Evolutionary conservation across 2,888 invertebrate genomes (phyloP).

Genomic region (Dryobotodes eremita): DNA sequence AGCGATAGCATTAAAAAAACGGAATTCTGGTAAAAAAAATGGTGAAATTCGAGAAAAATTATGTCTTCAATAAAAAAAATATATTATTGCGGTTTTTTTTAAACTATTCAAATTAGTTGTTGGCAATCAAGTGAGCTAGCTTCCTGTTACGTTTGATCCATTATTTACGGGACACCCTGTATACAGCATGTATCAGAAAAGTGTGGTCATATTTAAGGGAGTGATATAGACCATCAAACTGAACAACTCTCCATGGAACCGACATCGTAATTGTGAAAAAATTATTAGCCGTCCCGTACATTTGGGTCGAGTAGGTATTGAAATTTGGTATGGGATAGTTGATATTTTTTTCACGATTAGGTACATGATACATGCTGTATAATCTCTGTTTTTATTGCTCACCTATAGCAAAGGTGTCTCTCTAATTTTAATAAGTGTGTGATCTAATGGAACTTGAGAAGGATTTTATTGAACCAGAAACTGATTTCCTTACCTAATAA

Average conservation of each 20-base stretch:
- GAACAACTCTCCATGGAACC: background rate
- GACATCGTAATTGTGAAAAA: background rate
- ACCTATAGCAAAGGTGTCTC: background rate
- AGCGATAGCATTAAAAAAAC: too few species aligned
- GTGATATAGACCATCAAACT: background rate
- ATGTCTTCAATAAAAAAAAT: too few species aligned
- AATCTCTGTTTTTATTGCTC: background rate
- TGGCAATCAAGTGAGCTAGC: too few species aligned
- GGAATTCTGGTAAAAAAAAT: too few species aligned
- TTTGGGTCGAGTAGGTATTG: background rate
- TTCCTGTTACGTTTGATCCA: too few species aligned
- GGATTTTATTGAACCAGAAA: slow-evolving; percentile 48
- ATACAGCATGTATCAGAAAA: background rate
- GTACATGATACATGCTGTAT: background rate
- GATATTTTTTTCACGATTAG: background rate
- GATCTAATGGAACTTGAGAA: slow-evolving; percentile 13
- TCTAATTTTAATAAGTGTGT: background rate
- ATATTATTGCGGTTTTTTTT: too few species aligned
- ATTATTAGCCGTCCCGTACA: background rate
- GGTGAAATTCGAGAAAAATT: too few species aligned
- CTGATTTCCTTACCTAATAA: background rate
- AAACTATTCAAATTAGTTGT: too few species aligned
- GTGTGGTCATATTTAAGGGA: background rate
- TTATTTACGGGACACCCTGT: too few species aligned
- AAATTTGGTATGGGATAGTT: background rate